Percentiles rank a stretch among this genome's conserved stretches.
phyloP scores from a whole-genome alignment of 2,113 vertebrate genomes.

The Campylomormyrus tamandua region DNA sequence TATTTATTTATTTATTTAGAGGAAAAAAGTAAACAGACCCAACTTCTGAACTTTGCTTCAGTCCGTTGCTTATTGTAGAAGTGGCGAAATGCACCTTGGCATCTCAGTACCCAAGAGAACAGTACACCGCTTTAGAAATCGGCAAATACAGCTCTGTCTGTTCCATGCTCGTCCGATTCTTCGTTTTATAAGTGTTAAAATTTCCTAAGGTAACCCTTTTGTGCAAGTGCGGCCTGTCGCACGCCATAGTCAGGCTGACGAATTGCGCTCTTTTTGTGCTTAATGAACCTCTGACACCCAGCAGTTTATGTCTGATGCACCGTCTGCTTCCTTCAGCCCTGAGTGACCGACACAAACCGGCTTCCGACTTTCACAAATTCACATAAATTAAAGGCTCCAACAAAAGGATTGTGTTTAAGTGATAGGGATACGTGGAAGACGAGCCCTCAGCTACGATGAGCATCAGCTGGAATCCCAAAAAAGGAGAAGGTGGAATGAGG shows the following conservation, averaged over 20 bases:
- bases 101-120: not conserved
- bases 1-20: too few species aligned
- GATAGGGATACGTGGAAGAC: not conserved
- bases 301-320: not conserved
- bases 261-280: not conserved
- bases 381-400: not conserved
- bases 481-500: not conserved
- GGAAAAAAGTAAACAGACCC: not conserved
- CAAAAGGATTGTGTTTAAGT: slow-evolving; percentile 33
- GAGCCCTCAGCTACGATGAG: not conserved
- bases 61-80: not conserved
- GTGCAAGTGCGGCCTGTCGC: not conserved
- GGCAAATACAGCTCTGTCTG: not conserved
- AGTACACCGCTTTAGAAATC: not conserved
- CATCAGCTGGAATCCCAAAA: not conserved
- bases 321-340: not conserved
- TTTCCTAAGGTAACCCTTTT: not conserved
- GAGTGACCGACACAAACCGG: not conserved
- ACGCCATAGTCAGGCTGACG: not conserved
- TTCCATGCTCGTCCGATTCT: not conserved
- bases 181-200: not conserved
- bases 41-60: not conserved
- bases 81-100: not conserved
- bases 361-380: not conserved
- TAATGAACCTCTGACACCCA: not conserved